Conservation (phyloP, 2,888 invertebrate species). For the Parnassius orleans region DNA sequence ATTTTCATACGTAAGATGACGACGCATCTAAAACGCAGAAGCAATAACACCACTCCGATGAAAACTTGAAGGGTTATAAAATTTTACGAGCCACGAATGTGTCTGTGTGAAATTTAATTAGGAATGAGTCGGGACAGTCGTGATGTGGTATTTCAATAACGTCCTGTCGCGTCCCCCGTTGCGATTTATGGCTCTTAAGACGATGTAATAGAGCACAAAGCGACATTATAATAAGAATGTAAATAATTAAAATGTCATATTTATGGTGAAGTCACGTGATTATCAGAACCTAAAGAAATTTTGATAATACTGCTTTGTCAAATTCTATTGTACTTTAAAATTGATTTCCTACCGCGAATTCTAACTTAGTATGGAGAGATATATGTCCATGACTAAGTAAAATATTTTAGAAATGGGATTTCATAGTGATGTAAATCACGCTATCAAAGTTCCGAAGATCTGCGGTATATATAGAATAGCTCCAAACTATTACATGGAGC, state of each 20-base stretch:
- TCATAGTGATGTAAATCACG: too few species aligned
- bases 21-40: constrained; percentile 27
- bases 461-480: too few species aligned
- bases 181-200: constrained; percentile 58
- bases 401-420: too few species aligned
- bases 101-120: constrained; percentile 74
- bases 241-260: constrained; percentile 49
- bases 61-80: constrained; percentile 66
- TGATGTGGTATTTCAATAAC: constrained; percentile 72
- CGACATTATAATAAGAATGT: constrained; percentile 51
- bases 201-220: constrained; percentile 41
- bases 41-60: constrained; percentile 51
- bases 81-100: constrained; percentile 60
- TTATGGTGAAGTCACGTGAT: constrained; percentile 9
- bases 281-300: constrained; percentile 18
- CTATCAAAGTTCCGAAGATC: too few species aligned
- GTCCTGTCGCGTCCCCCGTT: constrained; percentile 51
- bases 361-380: too few species aligned
- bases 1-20: constrained; percentile 8
- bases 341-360: not conserved
- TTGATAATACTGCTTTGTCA: not conserved
- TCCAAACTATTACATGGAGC: too few species aligned
- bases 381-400: too few species aligned
- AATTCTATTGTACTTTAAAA: not conserved
- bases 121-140: constrained; percentile 56